Conservation (phyloP, 2,797 vertebrate species). For the Gallinago nigripennis region DNA sequence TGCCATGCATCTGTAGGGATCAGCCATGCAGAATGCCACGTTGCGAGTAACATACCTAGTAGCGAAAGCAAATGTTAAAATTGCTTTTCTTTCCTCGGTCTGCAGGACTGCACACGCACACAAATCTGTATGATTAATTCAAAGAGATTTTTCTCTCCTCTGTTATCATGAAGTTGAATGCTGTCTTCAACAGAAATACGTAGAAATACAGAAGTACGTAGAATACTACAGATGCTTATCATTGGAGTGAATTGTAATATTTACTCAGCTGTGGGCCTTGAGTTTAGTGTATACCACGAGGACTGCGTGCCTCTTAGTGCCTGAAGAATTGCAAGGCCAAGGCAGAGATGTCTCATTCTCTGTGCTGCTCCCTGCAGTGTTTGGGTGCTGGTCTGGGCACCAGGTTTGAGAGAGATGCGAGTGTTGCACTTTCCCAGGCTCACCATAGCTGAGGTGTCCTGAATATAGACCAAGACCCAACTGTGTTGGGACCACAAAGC, state of each 20-base stretch:
- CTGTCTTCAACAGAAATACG: neutral
- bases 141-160: neutral
- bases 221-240: slow-evolving; percentile 30
- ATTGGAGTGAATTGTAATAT: neutral
- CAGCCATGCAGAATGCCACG: slow-evolving; percentile 34
- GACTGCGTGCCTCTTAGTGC: neutral
- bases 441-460: neutral
- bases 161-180: neutral
- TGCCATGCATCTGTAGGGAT: slow-evolving; percentile 40
- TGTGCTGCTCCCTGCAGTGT: fast-evolving
- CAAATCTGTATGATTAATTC: neutral
- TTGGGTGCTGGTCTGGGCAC: neutral
- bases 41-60: neutral
- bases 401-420: neutral
- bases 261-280: slow-evolving; percentile 44
- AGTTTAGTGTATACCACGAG: neutral
- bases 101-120: neutral
- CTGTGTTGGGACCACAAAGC: fast-evolving
- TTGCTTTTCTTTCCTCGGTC: neutral
- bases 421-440: neutral
- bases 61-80: neutral
- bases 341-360: neutral
- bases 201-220: neutral
- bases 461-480: neutral
- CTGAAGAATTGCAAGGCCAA: neutral